Base-by-base conservation (phyloP, 2,797 vertebrate genomes). In the Petrocephalus schoutedeni region DNA sequence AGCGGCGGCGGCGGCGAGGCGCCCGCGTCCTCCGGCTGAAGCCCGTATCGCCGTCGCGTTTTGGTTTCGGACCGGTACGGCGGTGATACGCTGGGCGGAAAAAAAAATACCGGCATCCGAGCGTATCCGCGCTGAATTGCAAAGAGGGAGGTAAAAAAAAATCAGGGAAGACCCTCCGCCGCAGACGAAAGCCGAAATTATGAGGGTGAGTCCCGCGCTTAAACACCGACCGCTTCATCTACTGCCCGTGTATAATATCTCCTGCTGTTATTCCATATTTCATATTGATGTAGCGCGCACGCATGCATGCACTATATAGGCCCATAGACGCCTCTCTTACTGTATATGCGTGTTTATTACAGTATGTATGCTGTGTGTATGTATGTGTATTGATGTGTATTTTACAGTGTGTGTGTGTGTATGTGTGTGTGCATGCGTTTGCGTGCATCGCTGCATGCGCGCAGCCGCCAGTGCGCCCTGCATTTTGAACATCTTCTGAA, bases 131-230 rank as follows among this genome's bases (percentile, higher is more conserved):
- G 86, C 57, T 36, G 86, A 87, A 56, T 64, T 53, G 61, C 83
- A 71, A 86, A 64, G 53, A 89, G 58, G 45, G 87, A 82, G 87
- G 88, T 67, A 87, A 91, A 88, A 87, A 91, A 88, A 45, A 54
- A 6, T 32, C 54, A 85, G 83, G 86, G 87, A 88, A 90, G 90
- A 53, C 87, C 88, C 90, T 85, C 28, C 58, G 41, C 36, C 58
- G 23, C 89, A 87, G 89, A 90, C 88, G 86, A 88, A 88, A 87
- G 56, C 83, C 54, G 82, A 91, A 90, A 92, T 71, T 89, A 94
- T 95, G 94, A 93, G 93, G 94, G 95, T 96, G 93, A 94, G 94
- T 71, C 83, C 8, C 57, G 28, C 23, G 61, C 61, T n/a, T 23
- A 19, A 53, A 86, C 56, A n/a, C 14, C 64, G 45, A 83, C 58